Percentiles rank a stretch among this genome's conserved stretches.
Evolutionary conservation across 2,888 invertebrate species (phyloP).

Genomic region (Orchesella flavescens): DNA sequence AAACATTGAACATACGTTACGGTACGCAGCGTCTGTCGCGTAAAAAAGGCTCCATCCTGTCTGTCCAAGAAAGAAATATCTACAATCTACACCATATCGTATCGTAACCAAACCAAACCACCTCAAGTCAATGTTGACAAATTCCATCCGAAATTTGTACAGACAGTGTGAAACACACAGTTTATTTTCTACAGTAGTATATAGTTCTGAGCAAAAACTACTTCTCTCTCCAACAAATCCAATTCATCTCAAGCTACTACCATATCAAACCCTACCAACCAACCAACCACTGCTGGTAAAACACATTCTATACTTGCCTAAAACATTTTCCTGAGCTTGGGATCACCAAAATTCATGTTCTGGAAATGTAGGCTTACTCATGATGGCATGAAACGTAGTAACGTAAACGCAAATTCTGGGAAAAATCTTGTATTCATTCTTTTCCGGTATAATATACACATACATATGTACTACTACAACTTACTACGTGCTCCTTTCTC

Average conservation of each 20-base stretch:
- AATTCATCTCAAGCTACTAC: neutral
- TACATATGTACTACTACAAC: too few species aligned
- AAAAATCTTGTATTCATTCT: too few species aligned
- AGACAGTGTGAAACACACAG: constrained; percentile 39
- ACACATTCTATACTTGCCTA: too few species aligned
- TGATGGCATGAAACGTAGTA: too few species aligned
- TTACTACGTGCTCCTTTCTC: neutral
- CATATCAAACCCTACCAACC: neutral
- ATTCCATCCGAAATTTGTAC: constrained; percentile 41
- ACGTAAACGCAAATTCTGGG: too few species aligned
- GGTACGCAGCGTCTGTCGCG: too few species aligned
- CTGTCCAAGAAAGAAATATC: constrained; percentile 5
- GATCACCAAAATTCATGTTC: too few species aligned
- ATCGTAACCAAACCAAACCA: neutral
- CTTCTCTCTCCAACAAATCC: constrained; percentile 4
- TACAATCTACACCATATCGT: neutral
- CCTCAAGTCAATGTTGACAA: constrained; percentile 43
- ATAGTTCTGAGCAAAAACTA: neutral
- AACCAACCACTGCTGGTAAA: neutral
- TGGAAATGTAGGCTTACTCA: too few species aligned
- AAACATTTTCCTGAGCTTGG: too few species aligned
- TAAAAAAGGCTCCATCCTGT: constrained; percentile 40
- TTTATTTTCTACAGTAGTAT: constrained; percentile 10
- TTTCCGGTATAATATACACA: too few species aligned
- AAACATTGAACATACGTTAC: too few species aligned